These are phyloP conservation scores for Erethizon dorsatum DNA, from an alignment of 2,797 vertebrate genomes.

Conservation along the genomic window DNA sequence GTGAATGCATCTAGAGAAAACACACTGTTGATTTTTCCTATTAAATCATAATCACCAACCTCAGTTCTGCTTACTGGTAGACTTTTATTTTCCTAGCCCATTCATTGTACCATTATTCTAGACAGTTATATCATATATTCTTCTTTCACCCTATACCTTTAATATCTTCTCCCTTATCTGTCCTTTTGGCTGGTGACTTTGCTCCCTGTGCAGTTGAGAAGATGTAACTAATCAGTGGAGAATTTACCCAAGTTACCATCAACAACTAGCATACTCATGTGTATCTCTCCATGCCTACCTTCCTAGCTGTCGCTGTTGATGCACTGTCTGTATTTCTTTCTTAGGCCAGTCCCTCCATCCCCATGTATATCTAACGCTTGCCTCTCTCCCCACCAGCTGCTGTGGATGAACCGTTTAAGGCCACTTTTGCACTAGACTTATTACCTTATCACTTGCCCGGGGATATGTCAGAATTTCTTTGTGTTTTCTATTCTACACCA, in stretches of 20 bases:
- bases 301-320: neutral
- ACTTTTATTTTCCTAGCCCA: neutral
- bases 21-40: neutral
- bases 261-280: neutral
- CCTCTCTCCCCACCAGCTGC: neutral
- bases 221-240: neutral
- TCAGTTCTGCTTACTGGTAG: neutral
- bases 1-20: neutral
- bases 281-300: neutral
- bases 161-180: neutral
- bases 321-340: neutral
- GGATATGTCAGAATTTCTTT: neutral
- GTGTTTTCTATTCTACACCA: neutral
- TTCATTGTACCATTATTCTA: neutral
- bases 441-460: neutral
- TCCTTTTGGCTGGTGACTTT: neutral
- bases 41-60: neutral
- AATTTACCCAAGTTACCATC: neutral
- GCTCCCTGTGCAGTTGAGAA: neutral
- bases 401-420: neutral
- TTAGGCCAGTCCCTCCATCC: neutral
- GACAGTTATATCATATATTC: neutral
- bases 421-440: neutral
- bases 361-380: neutral
- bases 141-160: neutral